These are phyloP conservation scores for Ailuropoda melanoleuca DNA, from an alignment of 2,113 vertebrate genomes.

Conservation along the genomic window DNA sequence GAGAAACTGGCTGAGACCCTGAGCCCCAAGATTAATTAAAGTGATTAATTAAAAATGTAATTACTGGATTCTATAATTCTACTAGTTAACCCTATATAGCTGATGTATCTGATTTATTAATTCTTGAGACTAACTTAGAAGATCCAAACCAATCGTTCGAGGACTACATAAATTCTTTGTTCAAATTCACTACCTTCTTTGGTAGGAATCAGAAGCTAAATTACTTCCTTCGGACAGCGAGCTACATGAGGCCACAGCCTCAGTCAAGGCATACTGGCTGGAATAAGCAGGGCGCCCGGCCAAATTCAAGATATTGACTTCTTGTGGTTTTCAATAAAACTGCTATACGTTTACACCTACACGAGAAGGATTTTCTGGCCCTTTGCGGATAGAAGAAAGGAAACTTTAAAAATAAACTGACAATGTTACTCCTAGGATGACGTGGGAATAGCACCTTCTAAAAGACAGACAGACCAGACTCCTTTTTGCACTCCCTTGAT, in stretches of 20 bases:
- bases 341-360: background rate
- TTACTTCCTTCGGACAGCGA: background rate
- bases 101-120: background rate
- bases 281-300: background rate
- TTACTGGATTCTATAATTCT: background rate
- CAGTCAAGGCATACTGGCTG: rapidly evolving
- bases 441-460: background rate
- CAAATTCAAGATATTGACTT: background rate
- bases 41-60: background rate
- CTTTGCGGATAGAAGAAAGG: background rate
- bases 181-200: background rate
- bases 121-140: conserved; percentile 9
- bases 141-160: background rate
- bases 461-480: background rate
- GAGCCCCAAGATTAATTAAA: background rate
- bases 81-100: background rate
- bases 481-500: background rate
- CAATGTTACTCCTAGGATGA: background rate
- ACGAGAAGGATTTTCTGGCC: background rate
- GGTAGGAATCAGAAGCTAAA: background rate
- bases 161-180: background rate
- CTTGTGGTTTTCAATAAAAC: conserved; percentile 14
- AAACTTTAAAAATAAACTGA: background rate
- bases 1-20: background rate
- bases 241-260: background rate